phyloP scores from a whole-genome alignment of 2,113 vertebrate genomes.

The Alectura lathami region DNA sequence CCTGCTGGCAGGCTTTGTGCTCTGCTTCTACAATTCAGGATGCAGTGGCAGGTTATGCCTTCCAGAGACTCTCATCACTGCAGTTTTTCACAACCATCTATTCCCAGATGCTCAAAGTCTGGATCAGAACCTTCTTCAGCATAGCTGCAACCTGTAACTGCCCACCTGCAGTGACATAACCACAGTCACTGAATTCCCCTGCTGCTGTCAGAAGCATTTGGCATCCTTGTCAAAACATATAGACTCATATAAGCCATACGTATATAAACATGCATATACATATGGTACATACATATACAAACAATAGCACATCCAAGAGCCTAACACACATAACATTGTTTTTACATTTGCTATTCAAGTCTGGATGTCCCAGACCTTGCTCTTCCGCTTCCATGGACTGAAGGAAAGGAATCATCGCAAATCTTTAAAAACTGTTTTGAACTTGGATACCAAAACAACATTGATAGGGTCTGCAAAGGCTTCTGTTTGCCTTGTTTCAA shows the following conservation, averaged over 20 bases:
- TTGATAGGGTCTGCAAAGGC: neutral
- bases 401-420: neutral
- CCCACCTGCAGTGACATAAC: neutral
- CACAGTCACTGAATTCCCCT: neutral
- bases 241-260: too few relatives aligned
- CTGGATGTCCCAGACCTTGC: neutral
- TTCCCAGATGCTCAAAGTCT: neutral
- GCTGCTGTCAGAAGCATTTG: neutral
- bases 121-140: neutral
- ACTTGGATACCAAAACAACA: neutral
- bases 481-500: neutral
- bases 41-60: neutral
- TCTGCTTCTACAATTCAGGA: neutral
- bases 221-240: neutral
- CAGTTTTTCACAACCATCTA: neutral
- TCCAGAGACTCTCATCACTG: neutral
- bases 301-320: neutral
- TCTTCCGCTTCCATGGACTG: neutral
- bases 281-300: too few relatives aligned
- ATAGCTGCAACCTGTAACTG: neutral
- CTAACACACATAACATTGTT: neutral
- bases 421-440: neutral
- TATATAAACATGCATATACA: neutral
- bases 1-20: neutral
- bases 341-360: neutral